Conservation (phyloP, 2,113 vertebrate species). For the Plotosus lineatus region DNA sequence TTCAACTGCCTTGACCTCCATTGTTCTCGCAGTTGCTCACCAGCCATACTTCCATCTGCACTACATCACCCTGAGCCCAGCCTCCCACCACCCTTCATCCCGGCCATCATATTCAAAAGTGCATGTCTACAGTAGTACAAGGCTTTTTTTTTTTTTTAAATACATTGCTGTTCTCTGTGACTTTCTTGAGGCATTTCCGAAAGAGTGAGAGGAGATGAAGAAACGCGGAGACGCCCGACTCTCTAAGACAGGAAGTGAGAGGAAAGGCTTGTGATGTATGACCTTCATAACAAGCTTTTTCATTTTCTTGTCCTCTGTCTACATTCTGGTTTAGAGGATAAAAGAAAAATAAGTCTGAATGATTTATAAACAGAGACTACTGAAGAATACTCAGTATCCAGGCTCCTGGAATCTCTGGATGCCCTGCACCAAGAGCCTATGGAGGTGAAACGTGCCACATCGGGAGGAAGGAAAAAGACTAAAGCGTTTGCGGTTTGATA, state of each 20-base stretch:
- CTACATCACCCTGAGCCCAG: not conserved
- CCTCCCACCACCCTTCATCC: too few species aligned
- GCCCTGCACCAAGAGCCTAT: not conserved
- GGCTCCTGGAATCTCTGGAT: conserved; percentile 14
- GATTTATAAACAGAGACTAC: not conserved
- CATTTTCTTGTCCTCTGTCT: not conserved
- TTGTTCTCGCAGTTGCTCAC: conserved; percentile 48
- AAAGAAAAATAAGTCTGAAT: not conserved
- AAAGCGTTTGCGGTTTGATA: conserved; percentile 29
- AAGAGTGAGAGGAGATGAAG: not conserved
- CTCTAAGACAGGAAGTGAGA: conserved; percentile 20
- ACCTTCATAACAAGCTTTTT: conserved; percentile 28
- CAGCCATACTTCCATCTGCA: conserved; percentile 35
- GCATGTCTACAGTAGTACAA: not conserved
- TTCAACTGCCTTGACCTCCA: conserved; percentile 33
- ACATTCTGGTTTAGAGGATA: not conserved
- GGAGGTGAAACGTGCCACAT: not conserved
- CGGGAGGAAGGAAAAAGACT: conserved; percentile 35
- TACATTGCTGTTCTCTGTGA: not conserved
- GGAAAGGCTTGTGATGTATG: conserved; percentile 40
- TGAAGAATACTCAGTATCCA: not conserved
- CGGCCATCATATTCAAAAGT: not conserved
- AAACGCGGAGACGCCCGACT: conserved; percentile 26
- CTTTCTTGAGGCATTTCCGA: conserved; percentile 18
- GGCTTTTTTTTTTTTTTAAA: too few species aligned